Percentiles rank a stretch among this genome's conserved stretches.
Evolutionary conservation across 92 coral and sea anemone genomes (phyloP).

Genomic region (Pocillopora meandrina): DNA sequence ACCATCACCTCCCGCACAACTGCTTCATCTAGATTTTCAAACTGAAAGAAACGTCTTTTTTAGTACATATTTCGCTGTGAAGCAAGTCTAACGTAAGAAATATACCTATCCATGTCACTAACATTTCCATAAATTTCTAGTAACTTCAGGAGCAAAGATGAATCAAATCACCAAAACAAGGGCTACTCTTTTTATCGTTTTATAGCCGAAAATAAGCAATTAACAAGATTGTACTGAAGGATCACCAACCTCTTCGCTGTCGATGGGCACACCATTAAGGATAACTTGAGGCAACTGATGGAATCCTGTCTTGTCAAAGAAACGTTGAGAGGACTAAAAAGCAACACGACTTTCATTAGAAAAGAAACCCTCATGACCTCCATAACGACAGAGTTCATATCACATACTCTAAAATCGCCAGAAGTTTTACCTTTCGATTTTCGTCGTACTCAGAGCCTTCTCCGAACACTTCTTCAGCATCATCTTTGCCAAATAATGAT

Average conservation of each 20-base stretch:
- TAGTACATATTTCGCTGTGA: too few relatives aligned
- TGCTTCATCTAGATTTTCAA: conserved; percentile 76
- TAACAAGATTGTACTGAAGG: too few relatives aligned
- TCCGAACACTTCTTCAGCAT: conserved; percentile 90
- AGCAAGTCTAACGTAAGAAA: neutral
- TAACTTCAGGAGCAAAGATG: too few relatives aligned
- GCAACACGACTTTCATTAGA: neutral
- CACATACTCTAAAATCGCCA: neutral
- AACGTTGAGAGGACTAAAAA: conserved; percentile 73
- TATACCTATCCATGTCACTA: too few relatives aligned
- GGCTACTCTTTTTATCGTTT: too few relatives aligned
- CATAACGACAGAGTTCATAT: neutral
- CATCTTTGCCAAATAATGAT: conserved; percentile 80
- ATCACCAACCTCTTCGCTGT: conserved; percentile 71
- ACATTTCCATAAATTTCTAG: too few relatives aligned
- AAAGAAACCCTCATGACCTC: neutral
- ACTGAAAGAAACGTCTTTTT: neutral
- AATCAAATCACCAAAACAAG: too few relatives aligned
- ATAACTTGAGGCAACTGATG: conserved; percentile 83
- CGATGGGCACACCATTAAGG: conserved; percentile 85
- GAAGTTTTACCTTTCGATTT: conserved; percentile 56
- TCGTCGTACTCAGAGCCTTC: conserved; percentile 85
- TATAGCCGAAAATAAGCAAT: too few relatives aligned
- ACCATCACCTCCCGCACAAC: conserved; percentile 78
- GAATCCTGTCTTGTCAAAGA: conserved; percentile 88